Percentiles rank a stretch among this genome's conserved stretches.
phyloP scores from a whole-genome alignment of 2,113 vertebrate species.

The Thinocorus orbignyianus region DNA sequence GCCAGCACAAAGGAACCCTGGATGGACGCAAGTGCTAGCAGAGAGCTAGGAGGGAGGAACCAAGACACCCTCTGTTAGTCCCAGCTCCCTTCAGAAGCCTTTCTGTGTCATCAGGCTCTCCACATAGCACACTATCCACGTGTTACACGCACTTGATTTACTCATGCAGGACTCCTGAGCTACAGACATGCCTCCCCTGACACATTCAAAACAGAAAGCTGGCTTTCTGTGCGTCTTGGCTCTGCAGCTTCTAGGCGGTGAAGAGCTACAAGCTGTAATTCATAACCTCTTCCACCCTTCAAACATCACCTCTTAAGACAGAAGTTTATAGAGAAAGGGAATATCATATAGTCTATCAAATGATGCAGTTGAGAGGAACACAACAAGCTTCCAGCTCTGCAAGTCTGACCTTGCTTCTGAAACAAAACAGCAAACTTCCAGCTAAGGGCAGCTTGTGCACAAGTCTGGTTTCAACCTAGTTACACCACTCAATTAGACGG shows the following conservation, averaged over 20 bases:
- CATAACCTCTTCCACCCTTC: neutral
- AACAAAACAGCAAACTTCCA: neutral
- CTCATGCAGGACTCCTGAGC: neutral
- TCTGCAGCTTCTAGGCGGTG: neutral
- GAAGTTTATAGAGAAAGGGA: neutral
- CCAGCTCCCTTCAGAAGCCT: neutral
- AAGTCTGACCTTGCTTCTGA: neutral
- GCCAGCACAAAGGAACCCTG: neutral
- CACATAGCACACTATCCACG: fast-evolving
- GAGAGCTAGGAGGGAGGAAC: neutral
- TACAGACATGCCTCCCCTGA: neutral
- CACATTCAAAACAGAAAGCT: neutral
- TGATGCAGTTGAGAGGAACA: neutral
- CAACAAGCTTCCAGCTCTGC: neutral
- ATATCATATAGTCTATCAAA: neutral
- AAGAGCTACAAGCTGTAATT: neutral
- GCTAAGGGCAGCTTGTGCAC: neutral
- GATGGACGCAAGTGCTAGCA: neutral
- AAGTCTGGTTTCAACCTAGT: neutral
- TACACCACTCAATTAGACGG: neutral
- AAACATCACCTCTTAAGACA: neutral
- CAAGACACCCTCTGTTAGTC: fast-evolving
- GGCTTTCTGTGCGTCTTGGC: neutral
- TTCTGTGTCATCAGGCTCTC: neutral
- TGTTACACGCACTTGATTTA: neutral